Evolutionary conservation across 1,140 invertebrate genomes (phyloP), one percentile per base, ranked within the genome.

Genomic region (Drosophila tropicalis): DNA sequence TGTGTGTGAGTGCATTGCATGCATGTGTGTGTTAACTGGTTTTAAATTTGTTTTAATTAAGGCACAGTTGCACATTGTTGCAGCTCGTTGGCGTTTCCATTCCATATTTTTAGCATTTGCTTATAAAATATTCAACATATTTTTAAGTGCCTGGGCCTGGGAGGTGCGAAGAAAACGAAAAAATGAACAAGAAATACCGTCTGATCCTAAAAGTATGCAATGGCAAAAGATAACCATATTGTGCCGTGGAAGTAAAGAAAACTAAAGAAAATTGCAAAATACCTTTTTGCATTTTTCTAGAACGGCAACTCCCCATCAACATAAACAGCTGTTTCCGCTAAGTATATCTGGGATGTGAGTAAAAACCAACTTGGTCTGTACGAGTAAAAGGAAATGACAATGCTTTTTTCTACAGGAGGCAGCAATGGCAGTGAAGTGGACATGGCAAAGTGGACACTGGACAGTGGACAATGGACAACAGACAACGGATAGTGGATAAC

Each of bases 1-100:
- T 61, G 51, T 63, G 67, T 25, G 55, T 70, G 47, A 44, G 54
- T 58, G 39, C n/a, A 61, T 17, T 64, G 41, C 55, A 47, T 66
- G 54, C 41, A 41, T 72, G 76, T 73, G 83, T 87, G 69, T 73
- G 77, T 83, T 87, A 89, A 87, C 79, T 77, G 83, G 84, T 89
- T 89, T 87, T 87, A 87, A 87, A 87, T 83, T 87, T 87, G 83
- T 87, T 87, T 87, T 87, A 87, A 87, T 87, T 87, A 87, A 67
- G 67, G 51, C 76, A 39, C 58, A 70, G 70, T 76, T 82, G 81
- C 82, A 81, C 64, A 83, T 79, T 76, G 76, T 69, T 73, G n/a
- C 75, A 60, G 58, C 67, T 55, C 25, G 56, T 39, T 29, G 36
- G n/a, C 32, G 29, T 39, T 67, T 44, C 44, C 62, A 3, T 47